phyloP scores from a whole-genome alignment of 1,140 invertebrate species.

The Sycophila sp. region DNA sequence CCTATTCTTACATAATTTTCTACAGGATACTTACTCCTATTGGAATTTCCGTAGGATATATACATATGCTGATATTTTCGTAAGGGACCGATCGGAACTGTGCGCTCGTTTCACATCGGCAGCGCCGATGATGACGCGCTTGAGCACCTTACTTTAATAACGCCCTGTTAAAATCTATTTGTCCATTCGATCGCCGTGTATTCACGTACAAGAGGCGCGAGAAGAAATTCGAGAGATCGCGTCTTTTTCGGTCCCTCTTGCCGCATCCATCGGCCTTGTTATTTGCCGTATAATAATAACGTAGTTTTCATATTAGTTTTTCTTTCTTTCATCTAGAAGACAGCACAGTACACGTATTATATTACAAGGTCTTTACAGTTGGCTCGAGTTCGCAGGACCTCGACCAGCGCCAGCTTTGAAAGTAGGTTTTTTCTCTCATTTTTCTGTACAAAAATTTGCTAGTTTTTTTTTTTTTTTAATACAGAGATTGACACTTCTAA shows the following conservation, averaged over 20 bases:
- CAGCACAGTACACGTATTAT: slow-evolving; percentile 15
- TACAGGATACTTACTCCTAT: too few relatives aligned
- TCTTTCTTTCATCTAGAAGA: slow-evolving; percentile 2
- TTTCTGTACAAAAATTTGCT: slow-evolving; percentile 46
- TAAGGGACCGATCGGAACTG: too few relatives aligned
- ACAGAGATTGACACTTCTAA: neutral
- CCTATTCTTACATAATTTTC: too few relatives aligned
- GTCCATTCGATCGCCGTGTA: neutral
- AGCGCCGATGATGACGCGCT: too few relatives aligned
- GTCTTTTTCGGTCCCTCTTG: too few relatives aligned
- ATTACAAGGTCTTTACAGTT: slow-evolving; percentile 7
- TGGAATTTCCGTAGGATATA: too few relatives aligned
- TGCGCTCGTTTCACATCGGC: neutral
- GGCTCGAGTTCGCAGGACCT: neutral
- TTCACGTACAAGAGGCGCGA: too few relatives aligned
- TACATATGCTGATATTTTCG: too few relatives aligned
- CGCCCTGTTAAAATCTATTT: neutral
- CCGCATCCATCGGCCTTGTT: too few relatives aligned
- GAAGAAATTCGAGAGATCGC: too few relatives aligned
- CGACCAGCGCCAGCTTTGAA: neutral
- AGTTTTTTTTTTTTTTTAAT: slow-evolving; percentile 42
- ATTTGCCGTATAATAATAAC: slow-evolving; percentile 13
- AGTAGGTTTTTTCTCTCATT: neutral
- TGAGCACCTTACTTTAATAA: neutral
- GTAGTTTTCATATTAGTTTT: slow-evolving; percentile 1